phyloP scores from a whole-genome alignment of 1,140 invertebrate species.

The Procambarus virginalis region DNA sequence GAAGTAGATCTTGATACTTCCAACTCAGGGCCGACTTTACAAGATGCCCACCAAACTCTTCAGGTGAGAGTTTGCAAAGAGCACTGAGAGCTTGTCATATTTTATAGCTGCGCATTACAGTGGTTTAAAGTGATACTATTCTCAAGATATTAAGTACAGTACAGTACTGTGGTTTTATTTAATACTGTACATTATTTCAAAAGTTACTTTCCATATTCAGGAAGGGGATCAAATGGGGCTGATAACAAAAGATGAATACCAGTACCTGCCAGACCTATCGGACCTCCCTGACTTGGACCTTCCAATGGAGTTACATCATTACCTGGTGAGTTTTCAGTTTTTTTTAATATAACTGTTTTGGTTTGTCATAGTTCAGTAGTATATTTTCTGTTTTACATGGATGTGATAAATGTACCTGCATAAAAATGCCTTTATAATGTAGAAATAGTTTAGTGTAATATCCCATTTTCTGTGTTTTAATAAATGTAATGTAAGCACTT shows the following conservation, averaged over 20 bases:
- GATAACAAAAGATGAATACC: conserved; percentile 83
- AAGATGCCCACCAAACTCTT: conserved; percentile 59
- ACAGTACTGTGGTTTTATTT: background rate
- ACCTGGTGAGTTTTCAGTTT: conserved; percentile 76
- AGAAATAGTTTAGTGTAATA: too few species aligned
- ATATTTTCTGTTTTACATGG: too few species aligned
- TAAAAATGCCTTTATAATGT: too few species aligned
- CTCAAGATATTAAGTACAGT: too few species aligned
- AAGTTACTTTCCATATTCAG: background rate
- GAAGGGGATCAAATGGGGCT: conserved; percentile 50
- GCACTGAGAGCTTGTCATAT: too few species aligned
- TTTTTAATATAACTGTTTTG: too few species aligned
- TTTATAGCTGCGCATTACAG: too few species aligned
- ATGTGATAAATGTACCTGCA: too few species aligned
- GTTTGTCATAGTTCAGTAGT: too few species aligned
- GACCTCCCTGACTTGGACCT: conserved; percentile 91
- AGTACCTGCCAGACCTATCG: conserved; percentile 89
- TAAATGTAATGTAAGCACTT: too few species aligned
- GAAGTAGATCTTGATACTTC: conserved; percentile 28
- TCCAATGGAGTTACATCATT: conserved; percentile 89
- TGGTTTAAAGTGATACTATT: too few species aligned
- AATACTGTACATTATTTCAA: background rate
- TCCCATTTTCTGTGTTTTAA: too few species aligned
- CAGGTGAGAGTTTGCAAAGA: background rate
- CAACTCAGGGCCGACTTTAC: conserved; percentile 20